These are phyloP conservation scores for Lepidurus packardi DNA, from an alignment of 1,140 invertebrate species.

Conservation along the genomic window DNA sequence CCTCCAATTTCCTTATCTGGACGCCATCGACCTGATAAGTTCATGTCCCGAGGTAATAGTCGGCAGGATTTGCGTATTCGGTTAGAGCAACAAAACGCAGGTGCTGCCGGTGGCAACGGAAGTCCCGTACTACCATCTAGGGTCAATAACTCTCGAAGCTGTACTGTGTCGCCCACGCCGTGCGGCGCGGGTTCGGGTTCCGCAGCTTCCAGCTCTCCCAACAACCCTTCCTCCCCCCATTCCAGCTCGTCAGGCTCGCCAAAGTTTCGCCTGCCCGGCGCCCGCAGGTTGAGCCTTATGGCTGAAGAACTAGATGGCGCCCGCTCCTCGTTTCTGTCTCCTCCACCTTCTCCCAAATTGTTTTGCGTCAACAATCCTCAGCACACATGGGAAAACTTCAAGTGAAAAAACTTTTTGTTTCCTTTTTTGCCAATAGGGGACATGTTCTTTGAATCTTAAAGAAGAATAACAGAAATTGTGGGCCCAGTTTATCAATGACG, in stretches of 20 bases:
- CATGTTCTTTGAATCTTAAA: background rate
- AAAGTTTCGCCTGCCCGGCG: background rate
- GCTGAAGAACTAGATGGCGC: slow-evolving; percentile 33
- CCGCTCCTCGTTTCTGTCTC: slow-evolving; percentile 27
- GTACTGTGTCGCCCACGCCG: slow-evolving; percentile 50
- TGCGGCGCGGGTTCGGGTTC: background rate
- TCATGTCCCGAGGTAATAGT: slow-evolving; percentile 29
- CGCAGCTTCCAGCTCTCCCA: slow-evolving; percentile 28
- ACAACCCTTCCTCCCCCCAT: slow-evolving; percentile 26
- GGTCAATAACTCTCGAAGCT: slow-evolving; percentile 41
- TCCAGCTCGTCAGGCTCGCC: slow-evolving; percentile 27
- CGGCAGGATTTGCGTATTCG: slow-evolving; percentile 33
- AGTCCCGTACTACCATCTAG: slow-evolving; percentile 18
- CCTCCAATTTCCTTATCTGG: background rate
- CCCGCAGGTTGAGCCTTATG: slow-evolving; percentile 31
- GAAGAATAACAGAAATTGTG: background rate
- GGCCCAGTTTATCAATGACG: slow-evolving; percentile 13
- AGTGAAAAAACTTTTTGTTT: background rate
- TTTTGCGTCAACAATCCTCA: slow-evolving; percentile 32
- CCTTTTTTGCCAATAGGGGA: background rate
- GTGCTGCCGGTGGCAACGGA: background rate
- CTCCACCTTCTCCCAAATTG: slow-evolving; percentile 33
- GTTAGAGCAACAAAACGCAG: slow-evolving; percentile 31
- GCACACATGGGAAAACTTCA: slow-evolving; percentile 33
- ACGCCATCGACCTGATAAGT: background rate